Base-by-base conservation (phyloP, 1,140 invertebrate genomes). In the Campoletis sonorensis region DNA sequence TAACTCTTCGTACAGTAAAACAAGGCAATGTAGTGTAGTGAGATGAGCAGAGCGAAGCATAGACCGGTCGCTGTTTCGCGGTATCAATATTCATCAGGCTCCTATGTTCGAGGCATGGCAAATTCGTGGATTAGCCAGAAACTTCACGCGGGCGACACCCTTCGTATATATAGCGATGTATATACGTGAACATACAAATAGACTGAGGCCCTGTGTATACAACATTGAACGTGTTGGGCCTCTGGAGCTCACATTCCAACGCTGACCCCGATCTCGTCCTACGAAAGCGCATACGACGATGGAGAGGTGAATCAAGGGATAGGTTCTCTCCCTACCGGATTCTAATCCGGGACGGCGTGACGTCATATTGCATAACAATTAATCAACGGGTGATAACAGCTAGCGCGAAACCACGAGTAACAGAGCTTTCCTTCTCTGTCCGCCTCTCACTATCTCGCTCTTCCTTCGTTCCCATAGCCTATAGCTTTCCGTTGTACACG, bases 361-460 rank as follows among this genome's bases (percentile, higher is more conserved):
- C 91, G 91, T 92, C 91, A 92, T 92, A 92, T 92, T 92, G 91
- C 91, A 92, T 92, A 92, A 91, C 91, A 92, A 92, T 92, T 92
- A 92, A 92, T 92, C 91, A 92, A 91, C 88, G 89, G 86, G 88
- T 88, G 91, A 92, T 92, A 92, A 91, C 91, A 90, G 90, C 89
- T 91, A 91, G 90, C 83, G 84, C 82, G 67, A 71, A 70, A 81
- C 79, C 72, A 68, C 40, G 64, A 61, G 68, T 33, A 51, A 33
- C 73, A 64, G 78, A 37, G 80, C 72, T 80, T 61, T 75, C 30
- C 54, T 58, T 70, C 67, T 33, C 27, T 70, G 4, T 30, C 18
- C n/a, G n/a, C 16, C 67, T 70, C 67, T 70, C 27, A 16, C 30
- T n/a, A n/a, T n/a, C n/a, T 70, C 16, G 37, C 67, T 70, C 27